These are phyloP conservation scores for Bucco capensis DNA, from an alignment of 2,113 vertebrate species.

Conservation along the genomic window DNA sequence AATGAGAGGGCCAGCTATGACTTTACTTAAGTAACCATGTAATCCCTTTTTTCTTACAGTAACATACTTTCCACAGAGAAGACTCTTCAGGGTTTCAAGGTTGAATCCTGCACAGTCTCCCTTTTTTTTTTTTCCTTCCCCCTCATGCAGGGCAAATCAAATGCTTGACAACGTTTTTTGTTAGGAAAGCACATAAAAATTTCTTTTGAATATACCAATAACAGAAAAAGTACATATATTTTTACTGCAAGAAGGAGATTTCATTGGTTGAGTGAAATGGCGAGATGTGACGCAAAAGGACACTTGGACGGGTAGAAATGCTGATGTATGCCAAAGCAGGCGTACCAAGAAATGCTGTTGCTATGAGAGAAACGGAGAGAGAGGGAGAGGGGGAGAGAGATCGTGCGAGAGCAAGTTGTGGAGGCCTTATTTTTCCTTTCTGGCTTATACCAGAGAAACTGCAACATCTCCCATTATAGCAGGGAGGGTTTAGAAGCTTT, in stretches of 20 bases:
- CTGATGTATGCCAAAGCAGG: constrained; percentile 73
- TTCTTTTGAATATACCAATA: constrained; percentile 77
- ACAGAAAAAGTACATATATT: constrained; percentile 75
- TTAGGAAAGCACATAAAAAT: constrained; percentile 31
- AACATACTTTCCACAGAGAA: constrained; percentile 30
- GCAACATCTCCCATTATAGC: background rate
- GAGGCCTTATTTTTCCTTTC: constrained; percentile 61
- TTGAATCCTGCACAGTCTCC: constrained; percentile 1
- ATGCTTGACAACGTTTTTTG: constrained; percentile 33
- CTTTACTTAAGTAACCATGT: background rate
- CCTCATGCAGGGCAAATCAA: background rate
- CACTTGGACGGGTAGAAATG: constrained; percentile 79
- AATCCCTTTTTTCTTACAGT: background rate
- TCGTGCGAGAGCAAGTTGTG: constrained; percentile 60
- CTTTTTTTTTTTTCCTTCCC: background rate
- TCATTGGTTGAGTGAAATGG: constrained; percentile 88
- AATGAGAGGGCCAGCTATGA: background rate
- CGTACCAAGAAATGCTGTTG: constrained; percentile 69
- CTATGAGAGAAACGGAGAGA: constrained; percentile 67
- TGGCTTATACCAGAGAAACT: constrained; percentile 29
- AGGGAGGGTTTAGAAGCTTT: constrained; percentile 4
- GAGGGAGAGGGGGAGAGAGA: constrained; percentile 33
- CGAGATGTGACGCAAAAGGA: constrained; percentile 93
- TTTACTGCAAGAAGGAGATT: constrained; percentile 72
- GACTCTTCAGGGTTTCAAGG: background rate